A percentile compares a stretch with the other conserved stretches of the same genome.
phyloP scores from a whole-genome alignment of 1,140 invertebrate genomes.

The Zaprionus ghesquierei region DNA sequence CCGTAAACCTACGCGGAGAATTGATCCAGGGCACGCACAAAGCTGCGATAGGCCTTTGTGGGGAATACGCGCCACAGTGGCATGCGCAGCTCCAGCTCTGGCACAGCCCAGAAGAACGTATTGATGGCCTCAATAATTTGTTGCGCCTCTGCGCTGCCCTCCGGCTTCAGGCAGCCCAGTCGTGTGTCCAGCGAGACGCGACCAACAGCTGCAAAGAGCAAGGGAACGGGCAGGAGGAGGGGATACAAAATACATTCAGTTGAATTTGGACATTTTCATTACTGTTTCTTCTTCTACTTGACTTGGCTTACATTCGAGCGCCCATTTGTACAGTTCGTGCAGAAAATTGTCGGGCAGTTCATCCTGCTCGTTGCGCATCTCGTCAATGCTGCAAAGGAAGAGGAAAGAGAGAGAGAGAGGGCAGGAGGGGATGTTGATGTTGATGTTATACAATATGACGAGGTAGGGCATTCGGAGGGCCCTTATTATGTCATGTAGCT shows the following conservation, averaged over 20 bases:
- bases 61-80: constrained; percentile 91
- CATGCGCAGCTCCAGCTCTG: constrained; percentile 90
- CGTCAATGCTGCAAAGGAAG: constrained; percentile 87
- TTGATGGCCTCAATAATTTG: constrained; percentile 90
- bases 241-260: constrained; percentile 2
- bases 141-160: constrained; percentile 87
- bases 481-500: constrained; percentile 7
- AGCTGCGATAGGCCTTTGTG: constrained; percentile 89
- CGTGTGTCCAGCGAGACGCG: constrained; percentile 90
- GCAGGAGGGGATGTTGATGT: not conserved
- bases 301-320: constrained; percentile 90
- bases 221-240: too few species aligned
- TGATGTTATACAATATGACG: constrained; percentile 15
- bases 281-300: not conserved
- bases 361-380: constrained; percentile 86
- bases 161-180: constrained; percentile 88
- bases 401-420: too few species aligned
- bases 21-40: constrained; percentile 88
- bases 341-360: constrained; percentile 90
- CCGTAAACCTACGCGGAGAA: constrained; percentile 86
- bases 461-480: too few species aligned
- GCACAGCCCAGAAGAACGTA: constrained; percentile 91
- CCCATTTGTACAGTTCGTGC: constrained; percentile 93
- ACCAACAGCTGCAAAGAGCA: constrained; percentile 90
- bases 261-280: not conserved